Evolutionary conservation across 2,797 vertebrate species (phyloP), one percentile per base, ranked within the genome.

Genomic region (Spea hammondii): DNA sequence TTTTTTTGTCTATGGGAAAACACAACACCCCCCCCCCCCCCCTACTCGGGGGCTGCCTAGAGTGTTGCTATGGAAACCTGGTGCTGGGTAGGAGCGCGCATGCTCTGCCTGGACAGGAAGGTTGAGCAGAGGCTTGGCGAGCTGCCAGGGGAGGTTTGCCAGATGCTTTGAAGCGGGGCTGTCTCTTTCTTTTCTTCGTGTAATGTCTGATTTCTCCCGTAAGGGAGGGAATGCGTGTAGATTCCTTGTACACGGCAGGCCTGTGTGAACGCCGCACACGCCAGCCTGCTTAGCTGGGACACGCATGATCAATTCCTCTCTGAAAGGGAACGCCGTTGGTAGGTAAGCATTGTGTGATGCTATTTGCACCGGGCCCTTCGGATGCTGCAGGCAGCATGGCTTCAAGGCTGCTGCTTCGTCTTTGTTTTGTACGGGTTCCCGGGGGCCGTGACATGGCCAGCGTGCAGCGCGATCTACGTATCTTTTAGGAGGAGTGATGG

Each of bases 41-140:
- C 70, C 72, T 85, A 83, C 89, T 87, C 59, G 84, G 85, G 87
- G 91, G 92, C 91, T 92, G 92, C 92, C 89, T 87, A 86, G 86
- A 80, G 86, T 88, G 92, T 94, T 93, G 84, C 91, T 90, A 83
- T 88, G 88, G 93, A 87, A 92, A 95, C 92, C 4, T 82, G 78
- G 83, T 85, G 89, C 84, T 89, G 92, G 91, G 81, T 80, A 86
- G 86, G 76, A 88, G 84, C 83, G 90, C 91, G 92, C 91, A 89
- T 90, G 90, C 88, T 89, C 89, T 6, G 51, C 80, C 72, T 72
- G 86, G 86, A 85, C 89, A 87, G 89, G 88, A 90, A 90, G 90
- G 87, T 87, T 89, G 86, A 89, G 88, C 90, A 85, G 89, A 86
- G 89, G 91, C 91, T 93, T 95, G 94, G 93, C 92, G 84, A 85